These are phyloP conservation scores for Caenorhabditis macrosperma DNA, from an alignment of 2,888 invertebrate genomes.

Conservation along the genomic window DNA sequence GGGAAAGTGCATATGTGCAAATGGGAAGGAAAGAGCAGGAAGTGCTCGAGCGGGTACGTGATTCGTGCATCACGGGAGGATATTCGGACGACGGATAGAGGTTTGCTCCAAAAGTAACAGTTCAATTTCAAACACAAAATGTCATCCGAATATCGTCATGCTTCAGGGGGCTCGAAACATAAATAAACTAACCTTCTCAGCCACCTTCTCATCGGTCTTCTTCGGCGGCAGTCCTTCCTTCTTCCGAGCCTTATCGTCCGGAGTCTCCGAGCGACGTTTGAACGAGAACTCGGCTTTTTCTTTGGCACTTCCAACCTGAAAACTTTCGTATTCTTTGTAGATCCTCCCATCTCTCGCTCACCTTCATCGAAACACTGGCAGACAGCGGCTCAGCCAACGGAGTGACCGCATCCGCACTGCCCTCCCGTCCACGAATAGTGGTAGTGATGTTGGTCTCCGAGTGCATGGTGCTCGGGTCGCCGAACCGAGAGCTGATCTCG, in stretches of 20 bases:
- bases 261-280: constrained; percentile 64
- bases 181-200: constrained; percentile 41
- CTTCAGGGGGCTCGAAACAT: background rate
- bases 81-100: constrained; percentile 7
- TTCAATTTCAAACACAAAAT: background rate
- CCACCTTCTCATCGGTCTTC: constrained; percentile 2
- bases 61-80: constrained; percentile 50
- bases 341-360: too few species aligned
- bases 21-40: constrained; percentile 31
- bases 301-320: constrained; percentile 60
- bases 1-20: constrained; percentile 52
- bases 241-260: constrained; percentile 51
- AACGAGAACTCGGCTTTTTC: constrained; percentile 68
- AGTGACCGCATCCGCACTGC: constrained; percentile 67
- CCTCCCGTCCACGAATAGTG: constrained; percentile 68
- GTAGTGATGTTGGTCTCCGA: constrained; percentile 71
- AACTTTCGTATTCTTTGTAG: background rate
- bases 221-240: constrained; percentile 60
- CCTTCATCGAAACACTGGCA: constrained; percentile 68
- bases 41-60: constrained; percentile 50
- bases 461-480: constrained; percentile 71
- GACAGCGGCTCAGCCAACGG: constrained; percentile 64
- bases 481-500: constrained; percentile 77
- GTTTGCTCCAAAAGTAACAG: constrained; percentile 5
- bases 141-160: constrained; percentile 25